Evolutionary conservation across 1,140 invertebrate species (phyloP).

Genomic region (Zaprionus kolodkinae): DNA sequence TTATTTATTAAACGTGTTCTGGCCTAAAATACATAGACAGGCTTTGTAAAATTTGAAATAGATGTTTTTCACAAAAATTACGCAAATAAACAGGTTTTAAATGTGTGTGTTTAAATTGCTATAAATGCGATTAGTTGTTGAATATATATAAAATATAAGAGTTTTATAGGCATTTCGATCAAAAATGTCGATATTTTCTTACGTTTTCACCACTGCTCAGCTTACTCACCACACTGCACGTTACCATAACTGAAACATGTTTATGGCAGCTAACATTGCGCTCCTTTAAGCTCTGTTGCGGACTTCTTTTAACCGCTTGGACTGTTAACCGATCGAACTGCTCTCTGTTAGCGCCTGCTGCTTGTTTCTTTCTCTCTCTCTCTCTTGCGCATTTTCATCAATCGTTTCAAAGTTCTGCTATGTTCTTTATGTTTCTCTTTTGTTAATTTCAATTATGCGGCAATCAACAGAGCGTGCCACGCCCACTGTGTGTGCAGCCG

Average conservation of each 20-base stretch:
- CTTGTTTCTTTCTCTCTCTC: too few relatives aligned
- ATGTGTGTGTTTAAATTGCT: not conserved
- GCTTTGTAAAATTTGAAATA: too few relatives aligned
- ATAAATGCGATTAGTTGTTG: not conserved
- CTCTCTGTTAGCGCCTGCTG: too few relatives aligned
- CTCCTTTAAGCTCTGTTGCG: too few relatives aligned
- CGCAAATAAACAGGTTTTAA: too few relatives aligned
- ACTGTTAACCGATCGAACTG: too few relatives aligned
- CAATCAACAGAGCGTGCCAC: slow-evolving; percentile 32
- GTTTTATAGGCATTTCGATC: too few relatives aligned
- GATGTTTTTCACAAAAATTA: too few relatives aligned
- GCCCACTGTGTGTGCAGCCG: slow-evolving; percentile 11
- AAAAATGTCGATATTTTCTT: too few relatives aligned
- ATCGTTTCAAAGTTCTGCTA: not conserved
- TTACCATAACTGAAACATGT: not conserved
- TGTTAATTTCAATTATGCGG: slow-evolving; percentile 62
- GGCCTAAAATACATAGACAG: too few relatives aligned
- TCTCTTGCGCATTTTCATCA: not conserved
- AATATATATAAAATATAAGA: not conserved
- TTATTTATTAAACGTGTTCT: slow-evolving; percentile 39
- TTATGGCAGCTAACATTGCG: too few relatives aligned
- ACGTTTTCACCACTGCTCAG: not conserved
- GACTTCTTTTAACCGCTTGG: too few relatives aligned
- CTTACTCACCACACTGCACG: not conserved
- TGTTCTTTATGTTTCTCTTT: not conserved